A percentile compares a stretch with the other conserved stretches of the same genome.
Evolutionary conservation across 2,113 vertebrate genomes (phyloP).

Genomic region (Oophaga pumilio): DNA sequence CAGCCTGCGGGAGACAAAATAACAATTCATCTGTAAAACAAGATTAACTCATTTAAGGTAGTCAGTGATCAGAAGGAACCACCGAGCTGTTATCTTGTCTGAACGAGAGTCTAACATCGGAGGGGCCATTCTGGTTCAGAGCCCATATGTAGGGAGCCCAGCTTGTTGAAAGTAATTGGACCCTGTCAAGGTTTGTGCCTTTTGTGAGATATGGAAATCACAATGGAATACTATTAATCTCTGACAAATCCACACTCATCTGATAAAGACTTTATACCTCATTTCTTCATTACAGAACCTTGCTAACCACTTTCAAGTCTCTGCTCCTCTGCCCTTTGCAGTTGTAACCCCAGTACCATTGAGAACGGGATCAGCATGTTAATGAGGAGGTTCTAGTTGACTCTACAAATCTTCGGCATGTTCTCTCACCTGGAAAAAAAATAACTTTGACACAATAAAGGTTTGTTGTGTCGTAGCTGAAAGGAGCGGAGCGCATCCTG

Average conservation of each 20-base stretch:
- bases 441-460: neutral
- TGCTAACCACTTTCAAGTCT: neutral
- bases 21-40: conserved; percentile 84
- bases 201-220: conserved; percentile 76
- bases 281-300: conserved; percentile 62
- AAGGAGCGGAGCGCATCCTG: too few relatives aligned
- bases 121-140: conserved; percentile 72
- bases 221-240: conserved; percentile 81
- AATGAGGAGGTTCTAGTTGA: conserved; percentile 15
- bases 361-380: conserved; percentile 35
- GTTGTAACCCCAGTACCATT: conserved; percentile 4
- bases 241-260: conserved; percentile 70
- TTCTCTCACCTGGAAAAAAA: neutral
- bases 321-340: conserved; percentile 4
- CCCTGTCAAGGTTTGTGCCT: conserved; percentile 74
- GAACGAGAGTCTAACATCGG: conserved; percentile 70
- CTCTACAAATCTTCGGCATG: neutral
- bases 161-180: conserved; percentile 72
- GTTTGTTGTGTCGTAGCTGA: neutral
- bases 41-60: conserved; percentile 82
- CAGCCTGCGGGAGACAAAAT: conserved; percentile 81
- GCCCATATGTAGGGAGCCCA: conserved; percentile 70
- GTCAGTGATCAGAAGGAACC: conserved; percentile 74
- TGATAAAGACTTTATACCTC: conserved; percentile 68
- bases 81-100: conserved; percentile 70